Evolutionary conservation across 2,888 invertebrate genomes (phyloP).

Genomic region (Syrista parreyssii): DNA sequence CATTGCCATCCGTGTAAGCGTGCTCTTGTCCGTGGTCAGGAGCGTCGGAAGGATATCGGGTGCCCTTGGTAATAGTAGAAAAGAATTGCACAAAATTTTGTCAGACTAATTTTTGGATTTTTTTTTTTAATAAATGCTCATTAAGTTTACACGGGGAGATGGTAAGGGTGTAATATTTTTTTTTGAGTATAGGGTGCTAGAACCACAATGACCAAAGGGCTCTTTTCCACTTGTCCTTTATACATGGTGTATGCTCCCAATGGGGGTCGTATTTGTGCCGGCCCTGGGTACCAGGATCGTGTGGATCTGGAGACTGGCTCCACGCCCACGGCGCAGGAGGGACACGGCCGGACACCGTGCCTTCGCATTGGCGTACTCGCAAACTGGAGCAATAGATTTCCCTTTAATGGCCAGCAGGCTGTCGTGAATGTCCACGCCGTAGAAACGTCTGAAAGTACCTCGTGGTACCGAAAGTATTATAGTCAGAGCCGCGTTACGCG

Average conservation of each 20-base stretch:
- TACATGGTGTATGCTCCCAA: neutral
- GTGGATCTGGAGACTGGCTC: constrained; percentile 9
- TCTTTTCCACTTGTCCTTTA: neutral
- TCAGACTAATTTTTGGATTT: too few species aligned
- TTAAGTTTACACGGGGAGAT: neutral
- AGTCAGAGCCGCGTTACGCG: neutral
- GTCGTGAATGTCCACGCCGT: constrained; percentile 9
- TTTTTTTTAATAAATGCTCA: neutral
- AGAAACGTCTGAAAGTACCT: constrained; percentile 13
- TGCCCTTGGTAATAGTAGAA: neutral
- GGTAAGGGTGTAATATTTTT: neutral
- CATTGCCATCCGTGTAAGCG: constrained; percentile 12
- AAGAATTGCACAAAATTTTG: neutral
- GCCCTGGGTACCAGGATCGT: constrained; percentile 7
- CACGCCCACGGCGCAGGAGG: constrained; percentile 20
- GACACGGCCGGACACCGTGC: constrained; percentile 7
- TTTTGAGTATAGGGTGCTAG: neutral
- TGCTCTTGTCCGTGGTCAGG: constrained; percentile 9
- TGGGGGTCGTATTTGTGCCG: neutral
- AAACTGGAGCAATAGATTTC: constrained; percentile 24
- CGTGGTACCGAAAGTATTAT: constrained; percentile 8
- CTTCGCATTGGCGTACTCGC: constrained; percentile 12
- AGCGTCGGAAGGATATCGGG: neutral
- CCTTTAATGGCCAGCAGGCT: constrained; percentile 18
- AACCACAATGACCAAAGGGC: neutral